A percentile compares a stretch with the other conserved stretches of the same genome.
Conservation (phyloP, 1,140 invertebrate species). For the Centruroides vittatus region DNA sequence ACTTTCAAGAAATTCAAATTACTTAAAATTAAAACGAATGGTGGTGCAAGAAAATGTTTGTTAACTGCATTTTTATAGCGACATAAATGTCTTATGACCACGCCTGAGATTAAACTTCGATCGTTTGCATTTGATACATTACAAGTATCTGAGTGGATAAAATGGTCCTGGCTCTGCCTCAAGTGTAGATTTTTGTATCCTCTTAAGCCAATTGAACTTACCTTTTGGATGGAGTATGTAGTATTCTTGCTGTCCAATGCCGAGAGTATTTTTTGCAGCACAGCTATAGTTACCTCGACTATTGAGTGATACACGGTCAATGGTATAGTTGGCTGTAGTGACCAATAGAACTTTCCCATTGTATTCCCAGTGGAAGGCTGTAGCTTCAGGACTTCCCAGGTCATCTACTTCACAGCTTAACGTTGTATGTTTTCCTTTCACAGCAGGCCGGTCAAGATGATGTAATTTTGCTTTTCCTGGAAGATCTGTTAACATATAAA, state of each 20-base stretch:
- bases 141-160: no score
- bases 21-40: no score
- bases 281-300: conserved; percentile 49
- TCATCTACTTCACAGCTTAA: conserved; percentile 67
- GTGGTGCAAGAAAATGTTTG: no score
- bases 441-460: conserved; percentile 46
- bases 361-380: conserved; percentile 16
- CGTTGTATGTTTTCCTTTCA: conserved; percentile 56
- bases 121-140: no score
- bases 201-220: conserved; percentile 26
- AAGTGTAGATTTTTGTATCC: no score
- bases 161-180: no score
- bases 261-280: conserved; percentile 62
- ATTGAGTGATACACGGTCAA: conserved; percentile 6
- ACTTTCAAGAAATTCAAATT: no score
- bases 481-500: conserved; percentile 4
- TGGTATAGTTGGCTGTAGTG: conserved; percentile 9
- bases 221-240: conserved; percentile 60
- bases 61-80: no score
- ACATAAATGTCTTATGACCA: no score
- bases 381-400: conserved; percentile 56
- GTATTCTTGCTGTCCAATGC: conserved; percentile 54
- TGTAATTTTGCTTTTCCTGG: conserved; percentile 15
- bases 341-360: conserved; percentile 11
- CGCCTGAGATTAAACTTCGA: no score